These are phyloP conservation scores for Oxycera nigricornis DNA, from an alignment of 2,888 invertebrate species.

Conservation along the genomic window DNA sequence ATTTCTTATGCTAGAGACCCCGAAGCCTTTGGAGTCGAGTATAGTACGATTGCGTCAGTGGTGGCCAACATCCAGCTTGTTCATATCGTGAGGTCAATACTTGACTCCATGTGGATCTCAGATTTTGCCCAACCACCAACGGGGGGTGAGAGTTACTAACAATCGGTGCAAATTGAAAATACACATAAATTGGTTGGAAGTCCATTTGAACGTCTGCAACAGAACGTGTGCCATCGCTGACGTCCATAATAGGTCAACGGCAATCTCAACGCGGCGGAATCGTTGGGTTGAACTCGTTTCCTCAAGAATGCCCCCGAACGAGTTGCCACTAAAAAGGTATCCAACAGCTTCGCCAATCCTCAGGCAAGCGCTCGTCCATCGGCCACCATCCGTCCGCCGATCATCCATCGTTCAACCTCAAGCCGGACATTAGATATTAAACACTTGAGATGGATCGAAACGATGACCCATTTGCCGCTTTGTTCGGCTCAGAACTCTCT, in stretches of 20 bases:
- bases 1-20: neutral
- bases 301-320: neutral
- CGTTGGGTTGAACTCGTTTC: neutral
- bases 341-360: neutral
- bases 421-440: neutral
- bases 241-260: neutral
- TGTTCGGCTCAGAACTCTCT: neutral
- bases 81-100: too few species aligned
- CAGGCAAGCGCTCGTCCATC: neutral
- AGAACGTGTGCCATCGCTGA: neutral
- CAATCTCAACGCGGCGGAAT: neutral
- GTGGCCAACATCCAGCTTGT: neutral
- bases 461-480: slow-evolving; percentile 7
- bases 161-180: too few species aligned
- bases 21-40: neutral
- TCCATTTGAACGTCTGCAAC: too few species aligned
- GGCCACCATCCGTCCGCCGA: neutral
- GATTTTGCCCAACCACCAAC: neutral
- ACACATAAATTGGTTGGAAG: too few species aligned
- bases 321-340: neutral
- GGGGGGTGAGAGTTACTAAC: neutral
- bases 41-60: neutral
- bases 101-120: too few species aligned
- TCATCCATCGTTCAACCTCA: neutral
- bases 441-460: neutral